Evolutionary conservation across 2,113 vertebrate species (phyloP), one percentile per base, ranked within the genome.

Genomic region (Phalacrocorax aristotelis): DNA sequence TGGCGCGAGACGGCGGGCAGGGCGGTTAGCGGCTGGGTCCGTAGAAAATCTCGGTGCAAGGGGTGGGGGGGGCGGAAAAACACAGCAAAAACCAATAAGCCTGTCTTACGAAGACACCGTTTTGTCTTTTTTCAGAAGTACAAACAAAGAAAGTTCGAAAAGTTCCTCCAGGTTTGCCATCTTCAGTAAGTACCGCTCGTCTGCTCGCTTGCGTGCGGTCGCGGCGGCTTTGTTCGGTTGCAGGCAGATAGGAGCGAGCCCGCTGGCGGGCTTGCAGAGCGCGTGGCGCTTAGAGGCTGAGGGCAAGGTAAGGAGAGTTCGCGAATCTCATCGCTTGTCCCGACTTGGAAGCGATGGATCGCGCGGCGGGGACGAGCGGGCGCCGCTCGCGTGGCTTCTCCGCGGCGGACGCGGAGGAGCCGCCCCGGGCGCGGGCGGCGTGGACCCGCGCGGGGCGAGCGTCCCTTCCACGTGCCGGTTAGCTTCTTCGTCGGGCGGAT

Each of bases 81-180:
- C 38, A 38, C 38, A 10, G 38, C 38, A 38, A 38, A 46, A 46
- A 5, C 44, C 44, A 46, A 46, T 46, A 46, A 46, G 42, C 30
- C 15, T 76, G 57, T 38, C 44, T 62, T 57, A 98, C 11, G 15
- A 18, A 57, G 60, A 25, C 80, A 29, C 89, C 61, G 13, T 95
- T 94, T 93, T 96, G 54, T 97, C 97, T 93, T 91, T 58, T 90
- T 81, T 21, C 98, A 99, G 99, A 99, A 89, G 98, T 99, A 82
- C 99, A 99, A 95, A 98, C 99, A 97, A 99, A 99, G 98, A 99
- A 99, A 98, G 99, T 99, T 93, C 98, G 99, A 48, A 99, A 99
- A 98, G 99, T 99, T 97, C 99, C 99, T 76, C 99, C 99, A 66
- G 99, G 99, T 96, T 98, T 99, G 98, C 99, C 99, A 58, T 99